Conservation (phyloP, 2,888 invertebrate species). For the Pyrocoelia pectoralis region DNA sequence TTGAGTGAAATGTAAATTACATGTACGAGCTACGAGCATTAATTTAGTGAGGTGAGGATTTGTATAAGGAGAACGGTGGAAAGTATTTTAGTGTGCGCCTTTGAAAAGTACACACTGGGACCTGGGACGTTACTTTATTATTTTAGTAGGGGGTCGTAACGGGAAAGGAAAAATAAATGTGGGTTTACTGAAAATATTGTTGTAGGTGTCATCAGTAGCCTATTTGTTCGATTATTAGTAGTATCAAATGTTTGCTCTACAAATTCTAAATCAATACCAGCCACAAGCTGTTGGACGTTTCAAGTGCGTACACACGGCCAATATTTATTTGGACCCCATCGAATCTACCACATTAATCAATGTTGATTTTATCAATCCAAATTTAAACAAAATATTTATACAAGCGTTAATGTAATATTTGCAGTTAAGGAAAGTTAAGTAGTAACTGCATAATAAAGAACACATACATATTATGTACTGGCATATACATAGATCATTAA, state of each 20-base stretch:
- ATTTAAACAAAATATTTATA: neutral
- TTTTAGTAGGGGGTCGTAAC: too few relatives aligned
- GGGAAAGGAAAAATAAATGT: too few relatives aligned
- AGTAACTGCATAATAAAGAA: slow-evolving; percentile 9
- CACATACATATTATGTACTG: neutral
- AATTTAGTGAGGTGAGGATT: too few relatives aligned
- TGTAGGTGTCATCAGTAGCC: neutral
- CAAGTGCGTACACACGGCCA: neutral
- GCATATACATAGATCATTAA: slow-evolving; percentile 33
- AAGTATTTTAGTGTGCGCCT: too few relatives aligned
- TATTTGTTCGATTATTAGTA: neutral
- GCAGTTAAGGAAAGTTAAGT: neutral
- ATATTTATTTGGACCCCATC: neutral
- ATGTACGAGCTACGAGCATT: too few relatives aligned
- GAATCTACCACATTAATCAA: slow-evolving; percentile 1
- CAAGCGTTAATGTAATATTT: neutral
- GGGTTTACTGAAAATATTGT: too few relatives aligned
- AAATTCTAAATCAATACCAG: slow-evolving; percentile 3
- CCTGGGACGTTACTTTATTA: too few relatives aligned
- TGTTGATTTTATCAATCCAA: neutral
- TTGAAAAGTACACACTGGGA: too few relatives aligned
- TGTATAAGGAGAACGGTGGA: too few relatives aligned
- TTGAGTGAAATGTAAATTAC: too few relatives aligned
- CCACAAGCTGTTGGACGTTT: neutral
- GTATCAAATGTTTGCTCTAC: slow-evolving; percentile 1